Evolutionary conservation across 92 coral and sea anemone species (phyloP), one percentile per base, ranked within the genome.

Genomic region (Bergia sp.): DNA sequence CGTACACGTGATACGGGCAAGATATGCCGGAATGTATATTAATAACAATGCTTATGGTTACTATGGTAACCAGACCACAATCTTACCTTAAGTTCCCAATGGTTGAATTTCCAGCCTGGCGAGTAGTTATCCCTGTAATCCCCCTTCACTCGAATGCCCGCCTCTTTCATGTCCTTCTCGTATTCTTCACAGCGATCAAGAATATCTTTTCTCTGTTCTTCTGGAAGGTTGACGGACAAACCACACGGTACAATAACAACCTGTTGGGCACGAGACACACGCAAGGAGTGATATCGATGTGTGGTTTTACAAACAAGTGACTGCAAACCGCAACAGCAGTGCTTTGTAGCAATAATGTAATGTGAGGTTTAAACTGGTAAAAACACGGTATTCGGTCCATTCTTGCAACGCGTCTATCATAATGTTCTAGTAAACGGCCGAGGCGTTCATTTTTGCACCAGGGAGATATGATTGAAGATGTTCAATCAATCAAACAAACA

Each of bases 31-130:
- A 44, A 44, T 44, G 49, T 44, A 44, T 44, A 44, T 4, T 44
- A 44, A 44, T 44, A 44, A 44, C 2, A 5, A 55, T 55, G 64
- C 13, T 1, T 61, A 20, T 61, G 4, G 69, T 61, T 61, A 61
- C 11, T 20, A 12, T 61, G 7, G 7, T 61, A 61, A 61, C 29
- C 18, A 61, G 7, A 61, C 3, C 41, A 0, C 57, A 75, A 18
- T 9, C 41, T 73, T 86, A 97, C 99, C 98, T 95, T 97, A 1
- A 97, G 92, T 88, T 97, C 99, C 99, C 99, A 97, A 90, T 97
- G 99, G 86, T 97, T 93, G 86, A 97, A 97, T 79, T 97, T 97
- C 98, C 99, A 97, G 50, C 99, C 99, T 1, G 99, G 99, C 0
- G 99, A 97, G 85, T 97, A 95, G 86, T 97, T 95, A 4, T 94